A percentile compares a stretch with the other conserved stretches of the same genome.
phyloP scores from a whole-genome alignment of 2,888 invertebrate species.

The Biston stratarius region DNA sequence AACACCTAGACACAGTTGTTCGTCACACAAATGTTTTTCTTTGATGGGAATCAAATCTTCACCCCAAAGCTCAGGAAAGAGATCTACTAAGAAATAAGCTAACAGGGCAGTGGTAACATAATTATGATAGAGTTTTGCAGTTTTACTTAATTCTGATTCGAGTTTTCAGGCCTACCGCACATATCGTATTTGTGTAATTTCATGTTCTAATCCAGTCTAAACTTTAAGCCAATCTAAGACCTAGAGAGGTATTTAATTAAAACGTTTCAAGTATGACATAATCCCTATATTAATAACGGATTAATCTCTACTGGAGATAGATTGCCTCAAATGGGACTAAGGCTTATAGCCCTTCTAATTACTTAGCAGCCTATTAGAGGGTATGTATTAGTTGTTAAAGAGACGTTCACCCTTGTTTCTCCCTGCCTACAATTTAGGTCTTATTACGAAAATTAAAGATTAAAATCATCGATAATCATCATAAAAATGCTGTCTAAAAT shows the following conservation, averaged over 20 bases:
- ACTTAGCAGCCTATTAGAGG: conserved; percentile 10
- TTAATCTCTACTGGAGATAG: conserved; percentile 10
- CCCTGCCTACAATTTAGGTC: not conserved
- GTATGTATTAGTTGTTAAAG: not conserved
- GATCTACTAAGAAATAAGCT: no score
- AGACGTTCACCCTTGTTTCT: not conserved
- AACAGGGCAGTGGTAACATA: no score
- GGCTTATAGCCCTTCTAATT: conserved; percentile 22
- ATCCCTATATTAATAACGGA: conserved; percentile 15
- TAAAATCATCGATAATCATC: not conserved
- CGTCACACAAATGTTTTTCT: no score
- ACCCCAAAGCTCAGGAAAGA: no score
- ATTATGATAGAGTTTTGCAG: no score
- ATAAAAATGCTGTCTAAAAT: no score
- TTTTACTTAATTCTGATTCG: no score
- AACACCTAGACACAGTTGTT: no score
- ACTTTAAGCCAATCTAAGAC: not conserved
- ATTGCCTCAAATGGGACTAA: not conserved
- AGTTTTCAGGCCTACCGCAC: no score
- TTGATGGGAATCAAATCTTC: no score
- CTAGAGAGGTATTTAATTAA: conserved; percentile 1
- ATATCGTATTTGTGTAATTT: no score
- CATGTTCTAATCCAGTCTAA: no score
- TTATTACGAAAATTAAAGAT: not conserved
- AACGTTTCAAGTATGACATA: conserved; percentile 22